Evolutionary conservation across 2,113 vertebrate genomes (phyloP), one percentile per base, ranked within the genome.

Genomic region (Tetrax tetrax): DNA sequence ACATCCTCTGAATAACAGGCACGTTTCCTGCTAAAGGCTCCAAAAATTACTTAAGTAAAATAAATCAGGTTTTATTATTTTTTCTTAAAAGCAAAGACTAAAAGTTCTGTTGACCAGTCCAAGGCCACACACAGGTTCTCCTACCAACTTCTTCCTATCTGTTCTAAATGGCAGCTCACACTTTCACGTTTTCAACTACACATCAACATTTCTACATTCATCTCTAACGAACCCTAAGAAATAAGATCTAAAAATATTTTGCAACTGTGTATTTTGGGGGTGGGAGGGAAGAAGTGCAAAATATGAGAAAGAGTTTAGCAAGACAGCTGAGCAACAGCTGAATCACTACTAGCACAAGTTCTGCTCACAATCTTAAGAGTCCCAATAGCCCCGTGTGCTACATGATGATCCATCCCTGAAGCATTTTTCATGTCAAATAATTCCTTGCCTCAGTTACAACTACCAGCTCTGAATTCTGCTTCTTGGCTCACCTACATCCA

Each of bases 291-390:
- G 91, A 89, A 82, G 61, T 47, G 83, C 80, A 91, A 95, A 86
- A 85, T 25, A 63, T 8, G 43, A 95, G 88, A 59, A 70, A 72
- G 72, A 72, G 64, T 87, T 89, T 20, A 81, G 83, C 64, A 86
- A 70, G 91, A 96, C 96, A 97, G 94, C 94, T 97, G 96, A 92
- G 83, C 75, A 90, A 82, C 95, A 97, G 93, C 93, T 96, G 94
- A 95, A 72, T 33, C 71, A 54, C 77, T 37, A 35, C 59, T 28
- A 61, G 45, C 45, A 66, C 1, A 3, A 72, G 66, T 51, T 70
- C 51, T 84, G 56, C 56, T 77, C 87, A 23, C 54, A 6, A 2
- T 19, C 28, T 28, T 25, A 4, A 28, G 24, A 64, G 56, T 14
- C 47, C 41, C 48, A 64, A 10, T 0, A 31, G 68, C 80, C 17